Evolutionary conservation across 2,113 vertebrate species (phyloP).

Genomic region (Rissa tridactyla): DNA sequence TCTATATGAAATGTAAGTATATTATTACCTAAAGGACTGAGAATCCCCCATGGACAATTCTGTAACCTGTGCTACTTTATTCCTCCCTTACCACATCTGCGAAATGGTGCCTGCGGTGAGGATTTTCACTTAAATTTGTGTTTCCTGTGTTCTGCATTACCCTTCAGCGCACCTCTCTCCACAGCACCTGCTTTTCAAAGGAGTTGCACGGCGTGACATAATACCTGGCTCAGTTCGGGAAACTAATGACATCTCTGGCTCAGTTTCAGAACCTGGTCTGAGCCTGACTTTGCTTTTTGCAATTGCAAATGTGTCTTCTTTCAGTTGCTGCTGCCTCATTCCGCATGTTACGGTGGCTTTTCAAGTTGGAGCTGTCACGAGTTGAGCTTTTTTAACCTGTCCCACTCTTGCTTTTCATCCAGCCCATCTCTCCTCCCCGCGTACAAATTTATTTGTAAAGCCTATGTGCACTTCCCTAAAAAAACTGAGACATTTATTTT

Average conservation of each 20-base stretch:
- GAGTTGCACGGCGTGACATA: neutral
- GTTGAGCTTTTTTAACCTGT: neutral
- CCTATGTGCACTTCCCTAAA: neutral
- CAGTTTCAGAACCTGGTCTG: neutral
- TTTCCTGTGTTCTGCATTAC: neutral
- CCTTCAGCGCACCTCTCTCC: neutral
- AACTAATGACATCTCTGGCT: neutral
- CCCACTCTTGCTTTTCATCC: neutral
- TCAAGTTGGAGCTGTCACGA: neutral
- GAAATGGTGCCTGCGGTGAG: neutral
- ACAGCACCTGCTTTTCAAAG: neutral
- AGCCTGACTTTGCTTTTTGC: neutral
- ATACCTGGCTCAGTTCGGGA: neutral
- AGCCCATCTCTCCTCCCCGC: neutral
- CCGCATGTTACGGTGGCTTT: neutral
- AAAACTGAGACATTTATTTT: neutral
- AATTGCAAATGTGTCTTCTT: neutral
- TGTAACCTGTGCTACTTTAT: neutral
- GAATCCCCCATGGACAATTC: neutral
- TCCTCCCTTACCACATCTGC: neutral
- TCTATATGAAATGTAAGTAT: neutral
- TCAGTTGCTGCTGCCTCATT: neutral
- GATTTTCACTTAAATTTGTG: neutral
- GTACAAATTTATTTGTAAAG: neutral
- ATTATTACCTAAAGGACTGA: neutral